Evolutionary conservation across 2,113 vertebrate genomes (phyloP), one percentile per base, ranked within the genome.

Genomic region (Plestiodon gilberti): DNA sequence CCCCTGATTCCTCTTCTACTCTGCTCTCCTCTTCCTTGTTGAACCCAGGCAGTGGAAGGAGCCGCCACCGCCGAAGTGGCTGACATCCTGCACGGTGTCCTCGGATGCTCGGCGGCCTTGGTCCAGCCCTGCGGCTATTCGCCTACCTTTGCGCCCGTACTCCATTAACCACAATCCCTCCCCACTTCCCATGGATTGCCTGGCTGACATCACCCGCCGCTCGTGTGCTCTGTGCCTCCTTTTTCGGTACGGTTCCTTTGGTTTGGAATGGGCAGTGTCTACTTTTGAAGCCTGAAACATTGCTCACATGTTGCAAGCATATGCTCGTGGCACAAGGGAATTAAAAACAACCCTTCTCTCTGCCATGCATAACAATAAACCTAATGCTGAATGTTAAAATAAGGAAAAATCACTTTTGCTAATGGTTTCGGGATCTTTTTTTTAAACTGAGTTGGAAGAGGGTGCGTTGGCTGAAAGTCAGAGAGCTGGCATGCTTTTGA

Each of bases 291-390:
- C 74, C 55, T 43, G 10, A 67, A 78, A 90, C 77, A 86, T 85
- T 93, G 86, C 90, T 83, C 90, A 95, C 96, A 97, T 96, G 94
- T 97, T 97, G 96, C 87, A 87, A 95, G 87, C 96, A 97, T 92
- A 96, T 96, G 96, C 93, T 91, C 84, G 91, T 78, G 33, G 83
- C 64, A 69, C 38, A 64, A 64, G 75, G 33, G 65, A 78, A 40
- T 28, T 38, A 0, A 2, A 25, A 33, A 33, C 6, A 95, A 94
- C 89, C 94, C 90, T 90, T 7, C 28, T 69, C 75, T 10, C 17
- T n/a, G 20, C 71, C 2, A 8, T 74, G 57, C 92, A 91, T 94
- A 93, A 90, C 94, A 95, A 95, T 94, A 95, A 95, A 95, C 94
- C 89, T 94, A 76, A 90, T 82, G 91, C 93, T 83, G 92, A 94